phyloP scores from a whole-genome alignment of 1,140 invertebrate species.

The Drosophila ohnishii region DNA sequence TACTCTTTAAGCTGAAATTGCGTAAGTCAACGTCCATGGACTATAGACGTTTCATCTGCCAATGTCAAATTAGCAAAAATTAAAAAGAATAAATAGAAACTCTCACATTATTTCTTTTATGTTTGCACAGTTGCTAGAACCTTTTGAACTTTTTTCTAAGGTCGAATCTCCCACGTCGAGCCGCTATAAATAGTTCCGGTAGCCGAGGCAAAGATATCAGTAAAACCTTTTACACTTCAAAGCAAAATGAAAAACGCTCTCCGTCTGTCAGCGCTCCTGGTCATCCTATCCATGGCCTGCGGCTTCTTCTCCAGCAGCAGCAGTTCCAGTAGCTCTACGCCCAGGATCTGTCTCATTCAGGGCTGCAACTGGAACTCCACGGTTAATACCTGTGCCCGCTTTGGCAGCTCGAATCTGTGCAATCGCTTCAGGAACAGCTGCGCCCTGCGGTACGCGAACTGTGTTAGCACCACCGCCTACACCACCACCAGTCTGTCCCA shows the following conservation, averaged over 20 bases:
- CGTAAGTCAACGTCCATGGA: background rate
- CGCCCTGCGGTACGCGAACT: constrained; percentile 43
- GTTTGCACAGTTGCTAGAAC: constrained; percentile 28
- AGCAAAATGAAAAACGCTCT: constrained; percentile 43
- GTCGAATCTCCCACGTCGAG: background rate
- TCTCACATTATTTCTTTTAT: background rate
- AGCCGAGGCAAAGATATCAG: background rate
- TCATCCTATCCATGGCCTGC: constrained; percentile 11
- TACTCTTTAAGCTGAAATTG: too few species aligned
- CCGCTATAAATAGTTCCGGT: constrained; percentile 40
- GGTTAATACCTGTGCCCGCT: constrained; percentile 47
- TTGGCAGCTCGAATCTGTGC: constrained; percentile 65
- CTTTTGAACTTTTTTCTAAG: constrained; percentile 6
- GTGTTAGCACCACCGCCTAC: constrained; percentile 29
- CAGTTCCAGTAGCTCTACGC: constrained; percentile 11
- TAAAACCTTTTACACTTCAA: constrained; percentile 1
- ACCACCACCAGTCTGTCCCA: constrained; percentile 29
- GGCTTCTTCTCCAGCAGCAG: background rate
- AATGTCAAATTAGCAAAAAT: constrained; percentile 24
- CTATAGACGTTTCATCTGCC: constrained; percentile 6
- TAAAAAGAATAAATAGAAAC: background rate
- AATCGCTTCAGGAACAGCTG: constrained; percentile 59
- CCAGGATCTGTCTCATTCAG: constrained; percentile 44
- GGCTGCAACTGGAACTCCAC: constrained; percentile 35
- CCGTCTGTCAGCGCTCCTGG: constrained; percentile 28